Base-by-base conservation (phyloP, 2,888 invertebrate species). In the Morpho helenor region DNA sequence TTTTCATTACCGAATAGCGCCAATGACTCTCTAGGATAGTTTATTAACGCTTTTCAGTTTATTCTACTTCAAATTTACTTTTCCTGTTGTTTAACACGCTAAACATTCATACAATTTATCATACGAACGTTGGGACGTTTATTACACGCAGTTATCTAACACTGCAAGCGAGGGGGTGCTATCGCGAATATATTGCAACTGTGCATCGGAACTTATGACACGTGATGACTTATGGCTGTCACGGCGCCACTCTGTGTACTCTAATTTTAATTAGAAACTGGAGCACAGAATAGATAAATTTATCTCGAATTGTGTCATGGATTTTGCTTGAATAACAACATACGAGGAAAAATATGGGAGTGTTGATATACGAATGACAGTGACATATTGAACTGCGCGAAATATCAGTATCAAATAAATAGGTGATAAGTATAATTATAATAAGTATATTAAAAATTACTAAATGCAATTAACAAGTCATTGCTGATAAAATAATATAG, bases 51-150 rank as follows among this genome's bases (percentile, higher is more conserved):
- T 31, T 5, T 31, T 5, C 31, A 3, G 5, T 31, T 5, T 31
- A 31, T 31, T 31, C 2, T 31, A 31, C 31, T 31, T 31, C 31
- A 31, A 5, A 5, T 31, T 31, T 31, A 31, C 42, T 43, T 43
- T 3, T 43, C 8, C 2, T 43, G 7, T 43, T 4, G 42, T 43
- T 0, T 31, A 2, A 53, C 49, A 57, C 48, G 54, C 47, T 50
- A 48, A 47, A 41, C 53, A 52, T 50, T 57, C 47, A 50, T 60
- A 57, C 53, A 59, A 61, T 61, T 55, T 60, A 59, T 57, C 61
- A 61, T 62, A 64, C 60, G 57, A 62, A 57, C 60, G 52, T 49
- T 57, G 57, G 57, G 61, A 65, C 63, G 61, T 60, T 63, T 65
- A 61, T 65, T 63, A 61, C 51, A 61, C 51, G 56, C 48, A 57